Evolutionary conservation across 2,888 invertebrate genomes (phyloP).

Genomic region (Sphecodes monilicornis): DNA sequence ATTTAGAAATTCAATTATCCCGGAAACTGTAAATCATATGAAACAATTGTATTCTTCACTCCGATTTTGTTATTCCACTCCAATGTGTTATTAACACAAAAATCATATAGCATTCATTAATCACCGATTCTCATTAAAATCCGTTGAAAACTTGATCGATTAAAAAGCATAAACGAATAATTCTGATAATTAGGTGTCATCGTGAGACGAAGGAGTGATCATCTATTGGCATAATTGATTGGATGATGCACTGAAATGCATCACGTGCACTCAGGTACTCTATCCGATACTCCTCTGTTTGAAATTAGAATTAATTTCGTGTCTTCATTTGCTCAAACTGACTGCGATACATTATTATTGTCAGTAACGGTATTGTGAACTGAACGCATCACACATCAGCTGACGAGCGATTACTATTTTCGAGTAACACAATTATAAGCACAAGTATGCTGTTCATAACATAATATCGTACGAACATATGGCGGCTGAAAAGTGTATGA

Average conservation of each 20-base stretch:
- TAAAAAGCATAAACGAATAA: constrained; percentile 21
- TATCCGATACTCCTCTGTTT: constrained; percentile 13
- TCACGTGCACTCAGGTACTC: constrained; percentile 12
- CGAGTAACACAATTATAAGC: neutral
- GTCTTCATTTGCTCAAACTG: constrained; percentile 10
- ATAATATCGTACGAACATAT: neutral
- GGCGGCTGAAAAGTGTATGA: no score
- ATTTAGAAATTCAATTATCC: no score
- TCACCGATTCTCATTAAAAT: neutral
- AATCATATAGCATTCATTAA: neutral
- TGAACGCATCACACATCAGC: constrained; percentile 18
- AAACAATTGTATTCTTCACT: no score
- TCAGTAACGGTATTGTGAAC: constrained; percentile 13
- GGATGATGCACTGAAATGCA: constrained; percentile 25
- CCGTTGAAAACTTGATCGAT: neutral
- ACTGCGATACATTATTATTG: constrained; percentile 23
- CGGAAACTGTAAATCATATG: no score
- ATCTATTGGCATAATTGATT: neutral
- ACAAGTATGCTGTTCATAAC: neutral
- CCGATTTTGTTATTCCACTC: no score
- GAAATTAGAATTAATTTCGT: constrained; percentile 24
- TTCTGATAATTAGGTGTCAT: constrained; percentile 40
- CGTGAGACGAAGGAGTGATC: constrained; percentile 47
- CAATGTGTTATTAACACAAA: no score
- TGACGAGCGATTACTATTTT: constrained; percentile 9